Conservation (phyloP, 2,888 invertebrate genomes). For the Athalia rosae region DNA sequence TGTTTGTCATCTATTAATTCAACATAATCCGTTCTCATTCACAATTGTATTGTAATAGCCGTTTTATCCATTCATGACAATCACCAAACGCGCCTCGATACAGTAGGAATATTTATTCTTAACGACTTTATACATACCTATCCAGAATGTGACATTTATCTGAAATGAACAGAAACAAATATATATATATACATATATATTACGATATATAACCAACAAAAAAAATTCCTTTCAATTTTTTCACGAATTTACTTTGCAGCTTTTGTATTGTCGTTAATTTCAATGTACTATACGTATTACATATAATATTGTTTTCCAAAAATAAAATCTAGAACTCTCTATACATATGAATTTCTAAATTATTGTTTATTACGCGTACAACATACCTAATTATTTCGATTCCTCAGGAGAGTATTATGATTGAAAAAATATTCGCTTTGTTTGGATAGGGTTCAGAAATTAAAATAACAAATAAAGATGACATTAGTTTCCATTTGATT, state of each 20-base stretch:
- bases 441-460: too few species aligned
- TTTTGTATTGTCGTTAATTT: conserved; percentile 32
- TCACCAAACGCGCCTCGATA: conserved; percentile 31
- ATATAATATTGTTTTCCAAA: not conserved
- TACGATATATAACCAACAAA: not conserved
- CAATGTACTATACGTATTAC: not conserved
- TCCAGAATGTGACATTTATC: not conserved
- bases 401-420: too few species aligned
- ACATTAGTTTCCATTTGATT: too few species aligned
- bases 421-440: too few species aligned
- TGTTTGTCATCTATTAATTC: too few species aligned
- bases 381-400: too few species aligned
- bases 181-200: not conserved
- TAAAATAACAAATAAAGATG: too few species aligned
- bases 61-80: conserved; percentile 15
- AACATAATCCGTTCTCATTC: too few species aligned
- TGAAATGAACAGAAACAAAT: not conserved
- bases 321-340: not conserved
- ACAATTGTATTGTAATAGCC: not conserved
- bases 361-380: too few species aligned
- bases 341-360: not conserved
- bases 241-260: conserved; percentile 23
- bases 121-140: conserved; percentile 10
- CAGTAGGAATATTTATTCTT: conserved; percentile 15
- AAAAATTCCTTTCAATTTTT: conserved; percentile 15